Percentiles rank a stretch among this genome's conserved stretches.
Evolutionary conservation across 2,888 invertebrate species (phyloP).

Genomic region (Anodontia alba): DNA sequence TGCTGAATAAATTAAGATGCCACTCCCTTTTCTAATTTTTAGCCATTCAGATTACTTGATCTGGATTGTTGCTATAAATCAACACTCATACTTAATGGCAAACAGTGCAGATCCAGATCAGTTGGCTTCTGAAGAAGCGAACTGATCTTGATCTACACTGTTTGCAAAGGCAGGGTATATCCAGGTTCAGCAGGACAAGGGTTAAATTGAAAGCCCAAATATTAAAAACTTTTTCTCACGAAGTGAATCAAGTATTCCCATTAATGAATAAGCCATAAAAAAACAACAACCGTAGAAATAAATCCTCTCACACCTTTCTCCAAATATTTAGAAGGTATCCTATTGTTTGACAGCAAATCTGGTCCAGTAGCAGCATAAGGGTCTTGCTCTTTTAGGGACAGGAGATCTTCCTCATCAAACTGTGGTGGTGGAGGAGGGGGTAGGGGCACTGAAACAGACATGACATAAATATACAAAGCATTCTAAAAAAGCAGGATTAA

Average conservation of each 20-base stretch:
- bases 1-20: no score
- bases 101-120: background rate
- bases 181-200: no score
- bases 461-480: no score
- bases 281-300: no score
- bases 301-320: conserved; percentile 87
- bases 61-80: background rate
- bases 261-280: no score
- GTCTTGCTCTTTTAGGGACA: conserved; percentile 69
- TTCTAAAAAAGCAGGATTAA: no score
- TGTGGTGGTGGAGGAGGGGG: conserved; percentile 70
- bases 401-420: conserved; percentile 49
- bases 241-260: no score
- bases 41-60: no score
- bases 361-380: conserved; percentile 80
- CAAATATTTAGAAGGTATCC: conserved; percentile 98
- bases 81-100: background rate
- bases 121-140: background rate
- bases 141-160: background rate
- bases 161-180: background rate
- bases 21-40: no score
- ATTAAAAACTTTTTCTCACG: no score
- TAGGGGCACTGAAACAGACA: conserved; percentile 47
- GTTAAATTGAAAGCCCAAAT: no score
- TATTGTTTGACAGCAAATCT: conserved; percentile 86